Base-by-base conservation (phyloP, 2,888 invertebrate species). In the Cheilosia pagana region DNA sequence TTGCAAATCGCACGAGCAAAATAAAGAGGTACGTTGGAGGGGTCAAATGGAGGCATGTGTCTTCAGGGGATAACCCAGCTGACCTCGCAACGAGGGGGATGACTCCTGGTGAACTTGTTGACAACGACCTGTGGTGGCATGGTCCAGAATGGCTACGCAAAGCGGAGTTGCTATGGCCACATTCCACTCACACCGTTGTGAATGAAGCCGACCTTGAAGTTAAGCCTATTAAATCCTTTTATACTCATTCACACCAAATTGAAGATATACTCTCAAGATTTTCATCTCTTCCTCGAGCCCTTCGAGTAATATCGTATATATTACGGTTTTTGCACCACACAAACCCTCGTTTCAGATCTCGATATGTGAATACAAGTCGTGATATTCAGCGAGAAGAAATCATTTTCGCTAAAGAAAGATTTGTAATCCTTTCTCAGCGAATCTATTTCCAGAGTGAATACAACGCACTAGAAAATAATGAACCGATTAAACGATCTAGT, bases 51-150 rank as follows among this genome's bases (percentile, higher is more conserved):
- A 25, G 62, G 5, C 76, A 87, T 45, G 79, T 87, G 3, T n/a
- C 70, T 8, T 75, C 81, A 3, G 45, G 5, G 3, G 77, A 82
- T 1, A 87, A 86, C 8, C 79, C 82, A 0, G 79, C 79, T 3
- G 85, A 87, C 59, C 6, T 85, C 0, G 76, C 72, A n/a, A 63
- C 82, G 19, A 74, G 81, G 1, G 81, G 85, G 10, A 57, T 78
- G 14, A 19, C 16, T 23, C 43, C 82, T 6, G n/a, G 35, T 8
- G 59, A 82, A n/a, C 59, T 86, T 2, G 10, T 25, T 21, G 23
- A 43, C 6, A 63, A 45, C 19, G 21, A 67, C 0, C 25, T 86
- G 4, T 85, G 78, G 83, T 86, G 76, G 86, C 50, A 74, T 31
- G 86, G 76, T 0, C 83, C 71, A 31, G 0, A 0, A 7, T 85